phyloP scores from a whole-genome alignment of 2,797 vertebrate genomes.

The Onychomys arenicola region DNA sequence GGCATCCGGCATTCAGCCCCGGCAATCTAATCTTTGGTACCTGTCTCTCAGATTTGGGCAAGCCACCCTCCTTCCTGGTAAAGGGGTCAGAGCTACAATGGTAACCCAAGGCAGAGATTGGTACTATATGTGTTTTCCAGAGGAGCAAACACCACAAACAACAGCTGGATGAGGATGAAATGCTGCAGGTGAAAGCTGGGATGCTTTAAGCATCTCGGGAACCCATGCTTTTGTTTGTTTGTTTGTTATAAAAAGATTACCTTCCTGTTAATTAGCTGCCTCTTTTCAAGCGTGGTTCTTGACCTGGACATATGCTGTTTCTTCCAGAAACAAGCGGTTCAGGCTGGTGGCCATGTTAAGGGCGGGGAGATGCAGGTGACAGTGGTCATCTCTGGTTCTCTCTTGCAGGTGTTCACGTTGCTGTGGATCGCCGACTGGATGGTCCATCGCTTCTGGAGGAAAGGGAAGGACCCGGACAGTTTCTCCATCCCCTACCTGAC shows the following conservation, averaged over 20 bases:
- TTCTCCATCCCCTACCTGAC: slow-evolving; percentile 99
- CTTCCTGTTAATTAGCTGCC: neutral
- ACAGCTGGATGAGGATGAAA: neutral
- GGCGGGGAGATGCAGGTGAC: fast-evolving
- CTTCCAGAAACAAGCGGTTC: neutral
- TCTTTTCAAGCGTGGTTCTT: neutral
- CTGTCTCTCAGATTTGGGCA: neutral
- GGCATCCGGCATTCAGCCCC: neutral
- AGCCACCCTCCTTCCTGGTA: neutral
- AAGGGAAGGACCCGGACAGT: slow-evolving; percentile 97
- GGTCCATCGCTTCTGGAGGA: slow-evolving; percentile 98
- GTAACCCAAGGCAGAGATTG: neutral
- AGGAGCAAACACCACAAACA: neutral
- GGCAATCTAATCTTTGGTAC: neutral
- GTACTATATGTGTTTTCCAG: no score
- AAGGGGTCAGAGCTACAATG: neutral
- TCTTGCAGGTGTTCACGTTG: slow-evolving; percentile 93
- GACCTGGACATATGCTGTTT: neutral
- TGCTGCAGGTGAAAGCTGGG: neutral
- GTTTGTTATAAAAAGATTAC: neutral
- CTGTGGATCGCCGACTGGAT: slow-evolving; percentile 98
- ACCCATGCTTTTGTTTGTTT: neutral
- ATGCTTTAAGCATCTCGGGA: neutral
- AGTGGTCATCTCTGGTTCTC: slow-evolving; percentile 53
- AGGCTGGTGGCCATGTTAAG: neutral